Percentiles rank a stretch among this genome's conserved stretches.
These are phyloP conservation scores for Rachycentron canadum DNA, from an alignment of 2,797 vertebrate species.

Conservation along the genomic window DNA sequence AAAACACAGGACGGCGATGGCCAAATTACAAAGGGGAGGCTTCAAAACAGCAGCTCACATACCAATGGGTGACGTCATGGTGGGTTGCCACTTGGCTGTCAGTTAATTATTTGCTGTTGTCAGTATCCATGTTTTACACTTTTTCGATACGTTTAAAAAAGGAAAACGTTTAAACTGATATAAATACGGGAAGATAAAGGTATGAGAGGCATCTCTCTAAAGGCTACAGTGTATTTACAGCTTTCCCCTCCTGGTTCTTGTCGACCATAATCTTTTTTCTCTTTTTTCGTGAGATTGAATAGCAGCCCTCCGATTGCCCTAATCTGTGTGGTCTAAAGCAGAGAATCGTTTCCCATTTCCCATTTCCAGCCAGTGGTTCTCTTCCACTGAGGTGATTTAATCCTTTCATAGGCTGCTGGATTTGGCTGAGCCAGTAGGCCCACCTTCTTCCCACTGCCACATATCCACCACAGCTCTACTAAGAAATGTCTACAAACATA, in stretches of 20 bases:
- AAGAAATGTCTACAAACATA: background rate
- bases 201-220: background rate
- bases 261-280: background rate
- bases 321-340: slow-evolving; percentile 27
- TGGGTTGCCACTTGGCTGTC: no score
- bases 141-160: no score
- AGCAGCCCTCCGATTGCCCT: slow-evolving; percentile 22
- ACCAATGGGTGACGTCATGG: no score
- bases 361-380: slow-evolving; percentile 11
- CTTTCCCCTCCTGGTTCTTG: background rate
- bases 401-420: background rate
- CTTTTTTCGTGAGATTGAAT: no score
- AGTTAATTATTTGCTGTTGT: no score
- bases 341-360: slow-evolving; percentile 37
- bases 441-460: background rate
- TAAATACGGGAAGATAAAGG: background rate
- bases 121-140: no score
- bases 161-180: background rate
- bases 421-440: background rate
- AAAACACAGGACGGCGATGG: no score
- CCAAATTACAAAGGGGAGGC: no score
- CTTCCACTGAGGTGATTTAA: background rate
- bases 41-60: no score
- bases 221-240: background rate
- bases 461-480: background rate